Conservation (phyloP, 2,888 invertebrate genomes). For the Eudemis profundana region DNA sequence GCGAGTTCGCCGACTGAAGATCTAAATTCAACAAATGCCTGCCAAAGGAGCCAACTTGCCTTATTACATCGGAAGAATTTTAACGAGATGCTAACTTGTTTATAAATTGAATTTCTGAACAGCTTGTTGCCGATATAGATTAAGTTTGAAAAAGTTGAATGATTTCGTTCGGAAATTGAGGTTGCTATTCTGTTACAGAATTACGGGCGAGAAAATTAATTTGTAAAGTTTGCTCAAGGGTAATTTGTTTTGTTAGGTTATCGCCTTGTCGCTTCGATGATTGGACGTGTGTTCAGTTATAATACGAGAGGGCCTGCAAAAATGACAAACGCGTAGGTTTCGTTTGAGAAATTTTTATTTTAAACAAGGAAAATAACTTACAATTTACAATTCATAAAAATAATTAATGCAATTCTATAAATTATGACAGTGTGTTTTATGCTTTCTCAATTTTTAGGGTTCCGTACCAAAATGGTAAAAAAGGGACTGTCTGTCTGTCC, state of each 20-base stretch:
- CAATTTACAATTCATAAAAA: no score
- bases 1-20: conserved; percentile 43
- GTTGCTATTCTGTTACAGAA: conserved; percentile 46
- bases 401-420: no score
- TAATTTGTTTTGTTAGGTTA: conserved; percentile 36
- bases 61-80: conserved; percentile 68
- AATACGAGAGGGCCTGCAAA: neutral
- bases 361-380: no score
- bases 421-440: no score
- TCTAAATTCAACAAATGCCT: conserved; percentile 48
- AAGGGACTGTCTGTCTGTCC: no score
- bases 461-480: no score
- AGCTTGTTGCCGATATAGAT: conserved; percentile 78
- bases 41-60: conserved; percentile 59
- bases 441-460: no score
- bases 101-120: conserved; percentile 82
- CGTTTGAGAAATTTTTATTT: neutral
- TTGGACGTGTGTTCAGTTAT: conserved; percentile 4
- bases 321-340: neutral
- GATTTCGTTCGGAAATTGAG: conserved; percentile 72
- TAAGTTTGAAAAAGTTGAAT: conserved; percentile 80
- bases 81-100: conserved; percentile 79
- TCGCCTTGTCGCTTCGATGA: conserved; percentile 14
- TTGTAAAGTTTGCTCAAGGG: conserved; percentile 31
- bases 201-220: conserved; percentile 35